phyloP scores from a whole-genome alignment of 2,888 invertebrate species.

The Lamellibrachia satsuma region DNA sequence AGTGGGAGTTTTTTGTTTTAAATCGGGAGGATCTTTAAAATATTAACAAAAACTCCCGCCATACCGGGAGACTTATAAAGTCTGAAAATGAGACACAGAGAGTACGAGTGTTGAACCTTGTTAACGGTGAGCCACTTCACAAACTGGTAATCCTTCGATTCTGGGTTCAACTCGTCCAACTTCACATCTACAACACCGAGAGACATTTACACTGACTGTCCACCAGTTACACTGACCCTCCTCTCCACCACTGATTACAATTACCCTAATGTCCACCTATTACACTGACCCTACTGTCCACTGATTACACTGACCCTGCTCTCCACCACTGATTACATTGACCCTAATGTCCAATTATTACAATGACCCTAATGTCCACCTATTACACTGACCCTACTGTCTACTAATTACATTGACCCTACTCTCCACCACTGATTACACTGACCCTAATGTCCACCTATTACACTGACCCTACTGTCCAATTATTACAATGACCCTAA shows the following conservation, averaged over 20 bases:
- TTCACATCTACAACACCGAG: conserved; percentile 45
- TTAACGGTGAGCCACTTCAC: conserved; percentile 96
- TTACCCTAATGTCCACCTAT: too few relatives aligned
- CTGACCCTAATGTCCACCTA: background rate
- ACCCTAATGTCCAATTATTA: background rate
- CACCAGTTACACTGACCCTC: background rate
- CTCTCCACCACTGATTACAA: background rate
- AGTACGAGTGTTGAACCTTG: conserved; percentile 60
- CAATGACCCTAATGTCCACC: background rate
- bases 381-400: background rate
- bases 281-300: background rate
- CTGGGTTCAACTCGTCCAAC: conserved; percentile 51
- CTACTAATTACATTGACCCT: too few relatives aligned
- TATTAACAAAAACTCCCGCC: too few relatives aligned
- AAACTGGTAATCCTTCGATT: conserved; percentile 82
- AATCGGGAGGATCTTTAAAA: background rate
- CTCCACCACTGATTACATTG: too few relatives aligned
- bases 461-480: background rate
- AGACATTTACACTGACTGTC: background rate
- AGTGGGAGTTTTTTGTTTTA: background rate
- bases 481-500: background rate
- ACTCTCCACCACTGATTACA: too few relatives aligned
- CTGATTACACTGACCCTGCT: background rate
- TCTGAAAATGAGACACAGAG: background rate
- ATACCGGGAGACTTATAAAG: too few relatives aligned